Evolutionary conservation across 2,888 invertebrate species (phyloP).

Genomic region (Sthenelais limicola): DNA sequence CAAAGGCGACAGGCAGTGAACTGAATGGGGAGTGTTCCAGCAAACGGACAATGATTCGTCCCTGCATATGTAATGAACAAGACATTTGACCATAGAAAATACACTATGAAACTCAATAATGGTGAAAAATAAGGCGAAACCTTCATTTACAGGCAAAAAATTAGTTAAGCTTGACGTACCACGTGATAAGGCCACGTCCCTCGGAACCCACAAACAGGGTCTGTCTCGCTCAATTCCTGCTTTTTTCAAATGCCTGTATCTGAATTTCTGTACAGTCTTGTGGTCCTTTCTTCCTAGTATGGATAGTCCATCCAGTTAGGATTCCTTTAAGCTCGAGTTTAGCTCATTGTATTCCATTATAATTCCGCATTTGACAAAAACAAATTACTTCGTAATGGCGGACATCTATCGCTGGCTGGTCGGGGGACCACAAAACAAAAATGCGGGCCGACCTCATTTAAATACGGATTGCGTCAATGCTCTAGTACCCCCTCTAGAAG

Average conservation of each 20-base stretch:
- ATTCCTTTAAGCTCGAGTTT: background rate
- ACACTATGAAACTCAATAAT: too few species aligned
- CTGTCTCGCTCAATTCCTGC: constrained; percentile 17
- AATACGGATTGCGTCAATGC: constrained; percentile 44
- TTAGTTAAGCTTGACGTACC: constrained; percentile 20
- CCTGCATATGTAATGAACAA: too few species aligned
- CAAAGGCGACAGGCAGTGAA: too few species aligned
- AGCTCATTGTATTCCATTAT: background rate
- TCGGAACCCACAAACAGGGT: background rate
- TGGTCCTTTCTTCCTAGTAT: background rate
- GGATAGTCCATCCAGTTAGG: constrained; percentile 23
- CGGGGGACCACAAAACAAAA: constrained; percentile 43
- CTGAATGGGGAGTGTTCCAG: too few species aligned
- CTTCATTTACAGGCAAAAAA: constrained; percentile 6
- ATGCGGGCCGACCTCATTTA: constrained; percentile 40
- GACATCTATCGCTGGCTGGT: constrained; percentile 27
- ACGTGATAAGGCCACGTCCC: constrained; percentile 47
- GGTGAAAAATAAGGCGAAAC: constrained; percentile 17
- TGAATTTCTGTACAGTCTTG: background rate
- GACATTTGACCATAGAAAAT: too few species aligned
- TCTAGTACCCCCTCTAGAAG: constrained; percentile 38
- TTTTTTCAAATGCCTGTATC: constrained; percentile 12
- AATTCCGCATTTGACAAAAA: background rate
- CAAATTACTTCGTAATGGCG: constrained; percentile 42
- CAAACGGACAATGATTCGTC: too few species aligned